Conservation (phyloP, 2,113 vertebrate species). For the Petromus typicus region DNA sequence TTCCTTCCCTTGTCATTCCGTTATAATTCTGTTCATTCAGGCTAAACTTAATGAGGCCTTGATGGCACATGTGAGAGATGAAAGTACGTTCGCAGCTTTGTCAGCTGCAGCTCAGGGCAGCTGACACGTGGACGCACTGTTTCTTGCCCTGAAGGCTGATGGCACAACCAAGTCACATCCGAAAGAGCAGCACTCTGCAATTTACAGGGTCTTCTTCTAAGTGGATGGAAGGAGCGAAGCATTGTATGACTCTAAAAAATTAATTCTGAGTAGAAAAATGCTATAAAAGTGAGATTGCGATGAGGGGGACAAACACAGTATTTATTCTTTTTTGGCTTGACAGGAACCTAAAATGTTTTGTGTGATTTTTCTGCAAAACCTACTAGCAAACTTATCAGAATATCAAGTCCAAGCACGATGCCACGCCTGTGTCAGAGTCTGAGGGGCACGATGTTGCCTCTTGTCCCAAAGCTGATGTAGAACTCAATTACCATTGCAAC, state of each 20-base stretch:
- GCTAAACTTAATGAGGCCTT: slow-evolving; percentile 50
- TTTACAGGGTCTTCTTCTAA: neutral
- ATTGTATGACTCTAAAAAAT: neutral
- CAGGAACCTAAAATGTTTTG: neutral
- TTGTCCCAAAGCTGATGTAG: neutral
- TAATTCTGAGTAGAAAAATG: neutral
- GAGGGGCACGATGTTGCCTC: neutral
- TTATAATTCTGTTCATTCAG: slow-evolving; percentile 37
- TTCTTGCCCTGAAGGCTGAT: neutral
- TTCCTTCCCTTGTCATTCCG: neutral
- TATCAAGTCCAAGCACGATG: neutral
- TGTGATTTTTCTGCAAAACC: slow-evolving; percentile 22
- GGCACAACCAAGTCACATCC: neutral
- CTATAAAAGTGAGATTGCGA: neutral
- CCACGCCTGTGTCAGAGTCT: neutral
- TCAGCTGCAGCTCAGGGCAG: neutral
- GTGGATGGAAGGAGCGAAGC: neutral
- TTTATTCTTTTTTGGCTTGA: neutral
- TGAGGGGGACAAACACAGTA: neutral
- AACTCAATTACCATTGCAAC: neutral
- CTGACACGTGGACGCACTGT: neutral
- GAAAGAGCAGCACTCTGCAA: neutral
- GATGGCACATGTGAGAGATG: slow-evolving; percentile 15
- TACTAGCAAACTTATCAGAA: neutral
- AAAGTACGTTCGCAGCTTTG: slow-evolving; percentile 18